Conservation (phyloP, 2,797 vertebrate species). For the Sarcoramphus papa region DNA sequence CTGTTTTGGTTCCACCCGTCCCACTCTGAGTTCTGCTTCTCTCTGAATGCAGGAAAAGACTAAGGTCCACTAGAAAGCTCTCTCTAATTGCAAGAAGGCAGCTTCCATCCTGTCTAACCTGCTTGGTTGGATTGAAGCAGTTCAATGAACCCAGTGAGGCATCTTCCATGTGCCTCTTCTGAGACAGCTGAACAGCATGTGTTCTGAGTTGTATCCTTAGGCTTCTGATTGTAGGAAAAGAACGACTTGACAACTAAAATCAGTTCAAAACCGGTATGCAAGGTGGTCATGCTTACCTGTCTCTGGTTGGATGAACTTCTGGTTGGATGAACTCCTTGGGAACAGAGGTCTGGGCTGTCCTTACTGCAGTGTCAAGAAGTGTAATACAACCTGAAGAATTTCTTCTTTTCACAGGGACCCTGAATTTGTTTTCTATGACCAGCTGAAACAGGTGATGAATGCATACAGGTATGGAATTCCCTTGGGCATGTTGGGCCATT, state of each 20-base stretch:
- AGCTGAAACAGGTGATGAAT: conserved; percentile 98
- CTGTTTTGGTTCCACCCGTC: background rate
- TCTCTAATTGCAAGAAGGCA: background rate
- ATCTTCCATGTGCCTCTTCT: background rate
- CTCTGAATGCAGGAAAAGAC: background rate
- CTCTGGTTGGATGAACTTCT: background rate
- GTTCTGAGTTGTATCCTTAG: background rate
- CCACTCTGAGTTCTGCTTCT: background rate
- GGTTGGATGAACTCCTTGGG: background rate
- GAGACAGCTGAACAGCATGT: background rate
- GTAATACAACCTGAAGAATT: background rate
- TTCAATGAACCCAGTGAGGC: background rate
- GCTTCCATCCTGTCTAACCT: background rate
- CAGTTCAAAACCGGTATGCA: background rate
- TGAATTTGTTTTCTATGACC: conserved; percentile 98
- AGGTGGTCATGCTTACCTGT: background rate
- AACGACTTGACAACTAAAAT: background rate
- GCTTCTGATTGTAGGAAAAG: background rate
- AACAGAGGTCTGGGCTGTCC: background rate
- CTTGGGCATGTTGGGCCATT: background rate
- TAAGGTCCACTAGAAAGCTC: background rate
- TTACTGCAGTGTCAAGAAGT: background rate
- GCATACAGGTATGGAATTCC: conserved; percentile 86
- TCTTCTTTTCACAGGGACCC: conserved; percentile 83
- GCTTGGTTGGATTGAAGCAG: background rate